Conservation (phyloP, 2,797 vertebrate species). For the Columba guinea region DNA sequence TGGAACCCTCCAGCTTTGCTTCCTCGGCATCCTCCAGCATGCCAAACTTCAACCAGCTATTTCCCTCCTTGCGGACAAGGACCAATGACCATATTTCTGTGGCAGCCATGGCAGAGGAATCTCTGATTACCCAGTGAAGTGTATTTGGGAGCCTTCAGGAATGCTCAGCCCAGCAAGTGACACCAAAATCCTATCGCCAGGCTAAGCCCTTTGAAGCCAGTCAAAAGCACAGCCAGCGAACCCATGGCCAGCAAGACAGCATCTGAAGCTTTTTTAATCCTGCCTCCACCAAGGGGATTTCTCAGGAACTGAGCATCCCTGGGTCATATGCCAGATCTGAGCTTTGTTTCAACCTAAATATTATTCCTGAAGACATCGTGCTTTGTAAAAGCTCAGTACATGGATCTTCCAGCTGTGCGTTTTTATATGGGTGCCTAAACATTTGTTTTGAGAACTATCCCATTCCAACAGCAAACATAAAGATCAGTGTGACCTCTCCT, state of each 20-base stretch:
- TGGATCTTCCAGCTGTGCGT: not conserved
- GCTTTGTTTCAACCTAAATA: not conserved
- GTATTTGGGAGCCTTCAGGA: not conserved
- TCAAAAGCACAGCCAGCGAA: not conserved
- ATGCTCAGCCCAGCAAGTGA: not conserved
- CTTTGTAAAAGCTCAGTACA: not conserved
- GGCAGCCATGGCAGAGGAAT: not conserved
- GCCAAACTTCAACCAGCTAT: not conserved
- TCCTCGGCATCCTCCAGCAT: not conserved
- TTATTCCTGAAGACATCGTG: not conserved
- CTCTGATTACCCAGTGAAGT: not conserved
- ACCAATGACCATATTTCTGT: not conserved
- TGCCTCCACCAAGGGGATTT: not conserved
- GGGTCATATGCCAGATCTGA: not conserved
- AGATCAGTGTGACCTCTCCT: constrained; percentile 54
- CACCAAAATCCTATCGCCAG: not conserved
- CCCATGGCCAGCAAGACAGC: not conserved
- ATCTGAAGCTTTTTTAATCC: not conserved
- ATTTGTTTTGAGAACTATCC: constrained; percentile 41
- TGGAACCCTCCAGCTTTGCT: not conserved
- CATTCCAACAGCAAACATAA: constrained; percentile 38
- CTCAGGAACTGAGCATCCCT: not conserved
- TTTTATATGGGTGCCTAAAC: not conserved
- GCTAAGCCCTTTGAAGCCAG: not conserved
- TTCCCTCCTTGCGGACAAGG: not conserved